These are phyloP conservation scores for Todiramphus chloris DNA, from an alignment of 2,113 vertebrate genomes.

Conservation along the genomic window DNA sequence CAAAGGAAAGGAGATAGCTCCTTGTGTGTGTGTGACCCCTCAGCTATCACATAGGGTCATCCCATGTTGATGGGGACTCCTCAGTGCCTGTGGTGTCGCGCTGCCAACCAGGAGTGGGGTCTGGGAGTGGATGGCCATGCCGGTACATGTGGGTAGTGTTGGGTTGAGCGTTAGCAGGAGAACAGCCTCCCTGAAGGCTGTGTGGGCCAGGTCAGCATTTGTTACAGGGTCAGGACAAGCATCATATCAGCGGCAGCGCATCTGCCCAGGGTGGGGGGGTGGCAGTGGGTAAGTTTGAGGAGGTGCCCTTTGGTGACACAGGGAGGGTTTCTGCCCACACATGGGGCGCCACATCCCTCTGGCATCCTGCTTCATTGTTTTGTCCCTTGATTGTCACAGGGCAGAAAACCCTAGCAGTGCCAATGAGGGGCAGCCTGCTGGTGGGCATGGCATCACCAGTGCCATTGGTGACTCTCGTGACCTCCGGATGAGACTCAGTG, in stretches of 20 bases:
- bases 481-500: accelerated
- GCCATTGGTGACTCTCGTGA: background rate
- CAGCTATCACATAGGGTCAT: background rate
- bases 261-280: background rate
- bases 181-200: background rate
- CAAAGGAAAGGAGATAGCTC: background rate
- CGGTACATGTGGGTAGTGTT: background rate
- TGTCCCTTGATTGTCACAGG: background rate
- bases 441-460: background rate
- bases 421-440: background rate
- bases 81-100: accelerated
- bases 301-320: background rate
- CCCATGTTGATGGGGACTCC: background rate
- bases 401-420: background rate
- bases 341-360: background rate
- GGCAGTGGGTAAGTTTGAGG: background rate
- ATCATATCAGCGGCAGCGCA: accelerated
- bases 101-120: background rate
- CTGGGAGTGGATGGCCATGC: background rate
- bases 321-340: background rate
- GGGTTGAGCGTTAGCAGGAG: background rate
- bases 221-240: background rate
- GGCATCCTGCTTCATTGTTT: accelerated
- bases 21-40: background rate
- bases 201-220: accelerated